Base-by-base conservation (phyloP, 2,888 invertebrate genomes). In the Drosophila subsilvestris region DNA sequence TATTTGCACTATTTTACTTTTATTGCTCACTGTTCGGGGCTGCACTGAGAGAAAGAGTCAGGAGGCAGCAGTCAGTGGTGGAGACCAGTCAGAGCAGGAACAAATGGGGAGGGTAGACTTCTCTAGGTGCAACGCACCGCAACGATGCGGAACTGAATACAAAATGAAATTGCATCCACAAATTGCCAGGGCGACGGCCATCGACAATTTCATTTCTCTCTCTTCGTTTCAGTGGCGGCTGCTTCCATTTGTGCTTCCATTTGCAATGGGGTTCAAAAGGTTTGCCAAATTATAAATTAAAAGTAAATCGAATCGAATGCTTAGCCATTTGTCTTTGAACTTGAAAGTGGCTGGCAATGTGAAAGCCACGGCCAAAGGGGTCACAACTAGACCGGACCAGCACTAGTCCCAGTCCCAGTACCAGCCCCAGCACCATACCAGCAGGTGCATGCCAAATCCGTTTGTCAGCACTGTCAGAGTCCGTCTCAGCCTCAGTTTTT, bases 271-370 rank as follows among this genome's bases (percentile, higher is more conserved):
- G 85, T 85, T 88, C 88, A 87, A 87, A 81, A 87, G 87, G 87
- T 87, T 83, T 77, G 62, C 62, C 75, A 87, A 88, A 88, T 87
- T 87, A 87, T 88, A 88, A 87, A 87, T 87, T 88, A 87, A 87
- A 87, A 88, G 88, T 88, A 87, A 88, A 85, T 86, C 88, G 87
- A 88, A 86, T 81, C 76, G 86, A 86, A 79, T 86, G 87, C 86
- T 67, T 75, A 62, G 67, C 75, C 79, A 85, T 87, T 85, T 85
- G 85, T 87, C 85, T 84, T 58, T 74, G 84, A 86, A 85, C 84
- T 84, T 82, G 84, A 84, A 84, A 84, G 84, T 81, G 74, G 37
- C 78, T 66, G 69, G 66, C 55, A 3, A 54, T 88, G 83, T 88
- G 83, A 83, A 83, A 83, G 83, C 88, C 80, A 22, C 18, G 6